Base-by-base conservation (phyloP, 1,140 invertebrate species). In the Brachionus plicatilis region DNA sequence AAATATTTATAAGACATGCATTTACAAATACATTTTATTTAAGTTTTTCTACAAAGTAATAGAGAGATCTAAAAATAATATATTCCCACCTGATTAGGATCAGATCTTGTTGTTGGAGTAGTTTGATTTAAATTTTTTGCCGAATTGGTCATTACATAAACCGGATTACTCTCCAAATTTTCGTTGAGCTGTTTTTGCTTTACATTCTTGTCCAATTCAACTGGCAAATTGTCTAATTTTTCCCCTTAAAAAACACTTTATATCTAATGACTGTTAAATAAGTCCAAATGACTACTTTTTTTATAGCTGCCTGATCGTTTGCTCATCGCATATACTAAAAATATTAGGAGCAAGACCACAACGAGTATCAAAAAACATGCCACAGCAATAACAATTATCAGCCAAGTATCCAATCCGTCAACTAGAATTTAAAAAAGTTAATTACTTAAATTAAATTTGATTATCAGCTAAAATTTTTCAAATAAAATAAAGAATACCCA, bases 61-160 rank as follows among this genome's bases (percentile, higher is more conserved):
- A 50, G 24, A 75, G 2, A n/a, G 9, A 43, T 41, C 20, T 76
- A 76, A 76, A 76, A 76, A 24, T 76, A 50, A 76, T 76, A 76
- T 76, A 76, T 76, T 50, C 72, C 72, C 72, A 76, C 72, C 72
- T 76, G 72, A 9, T 43, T 75, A 17, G n/a, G 33, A 4, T 76
- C 72, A 76, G 72, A 76, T 76, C 72, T 76, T 76, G 43, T 3
- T 27, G 27, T 8, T 47, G 72, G 72, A 76, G 8, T 47, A 76
- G 72, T 43, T 72, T 72, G 12, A 41, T 20, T 72, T 2, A n/a
- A 8, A 43, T 43, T 72, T 24, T 43, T 41, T 14, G 17, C 45
- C 17, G 70, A 8, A 75, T 75, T 75, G 14, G 70, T 43, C 37
- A 43, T 43, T 2, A 9, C 72, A 50, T 76, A 76, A 27, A 76